Base-by-base conservation (phyloP, 2,113 vertebrate species). In the Scomber scombrus region DNA sequence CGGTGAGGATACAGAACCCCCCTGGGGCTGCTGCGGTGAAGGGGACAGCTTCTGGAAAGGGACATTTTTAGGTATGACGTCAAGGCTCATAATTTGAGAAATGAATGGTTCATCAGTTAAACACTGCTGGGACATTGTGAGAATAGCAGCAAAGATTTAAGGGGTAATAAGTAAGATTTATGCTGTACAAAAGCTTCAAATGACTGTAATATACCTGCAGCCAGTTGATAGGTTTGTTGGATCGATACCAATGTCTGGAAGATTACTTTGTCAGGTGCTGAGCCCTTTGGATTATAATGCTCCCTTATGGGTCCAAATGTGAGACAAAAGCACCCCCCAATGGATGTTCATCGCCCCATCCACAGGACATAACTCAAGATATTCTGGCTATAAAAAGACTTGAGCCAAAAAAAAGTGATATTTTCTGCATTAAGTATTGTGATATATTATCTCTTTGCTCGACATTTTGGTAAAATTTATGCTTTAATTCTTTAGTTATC, bases 1-100 rank as follows among this genome's bases (percentile, higher is more conserved):
- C 0, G 93, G 93, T 0, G 94, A 95, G 18, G 93, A 91, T 1
- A 95, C 78, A 0, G 94, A 94, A 18, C 94, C 94, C 0, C 94
- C 92, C 66, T 91, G 91, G 49, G 90, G 78, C 85, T 93, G 95
- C 82, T 90, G 92, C 1, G 90, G 73, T 0, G 86, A 84, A 0
- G 81, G 79, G 46, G 92, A 86, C 11, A 92, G 86, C 82, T 94
- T 95, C 95, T 95, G 89, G 4, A 84, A 40, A 73, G 71, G 11
- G 9, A 29, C 7, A 10, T 26, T 26, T 26, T 26, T 26, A 51
- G 47, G 26, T 12, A 13, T 50, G 71, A 61, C 11, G 9, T 81
- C 31, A 76, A 52, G 11, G 15, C 3, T 31, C 40, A 0, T 16
- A 15, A 50, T 19, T 58, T 23, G 19, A 69, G 50, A 65, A 63